These are phyloP conservation scores for Discoglossus pictus DNA, from an alignment of 2,797 vertebrate genomes.

Conservation along the genomic window DNA sequence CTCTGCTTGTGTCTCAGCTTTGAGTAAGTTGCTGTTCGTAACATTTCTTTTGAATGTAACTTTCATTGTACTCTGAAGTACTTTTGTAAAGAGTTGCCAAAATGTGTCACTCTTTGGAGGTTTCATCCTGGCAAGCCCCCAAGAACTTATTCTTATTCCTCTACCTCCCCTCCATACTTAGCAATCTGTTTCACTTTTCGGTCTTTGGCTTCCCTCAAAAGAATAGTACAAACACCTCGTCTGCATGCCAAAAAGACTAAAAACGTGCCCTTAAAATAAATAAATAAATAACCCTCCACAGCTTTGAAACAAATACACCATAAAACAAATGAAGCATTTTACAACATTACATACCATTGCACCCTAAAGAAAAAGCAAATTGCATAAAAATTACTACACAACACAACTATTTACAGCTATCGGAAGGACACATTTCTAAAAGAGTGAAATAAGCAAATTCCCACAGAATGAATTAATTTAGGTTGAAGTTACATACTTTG, in stretches of 20 bases:
- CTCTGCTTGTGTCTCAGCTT: not conserved
- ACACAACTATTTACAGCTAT: slow-evolving; percentile 4
- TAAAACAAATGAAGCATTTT: slow-evolving; percentile 33
- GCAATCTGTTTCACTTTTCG: not conserved
- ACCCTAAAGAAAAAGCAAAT: not conserved
- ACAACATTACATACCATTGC: slow-evolving; percentile 10
- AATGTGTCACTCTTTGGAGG: not conserved
- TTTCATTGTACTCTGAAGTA: slow-evolving; percentile 16
- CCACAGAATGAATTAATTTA: slow-evolving; percentile 35
- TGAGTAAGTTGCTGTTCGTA: not conserved
- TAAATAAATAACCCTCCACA: not conserved
- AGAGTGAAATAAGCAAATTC: slow-evolving; percentile 14
- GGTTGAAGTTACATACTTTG: slow-evolving; percentile 11
- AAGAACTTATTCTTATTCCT: not conserved
- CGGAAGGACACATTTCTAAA: slow-evolving; percentile 7
- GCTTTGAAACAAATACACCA: too few relatives aligned
- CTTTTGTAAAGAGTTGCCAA: not conserved
- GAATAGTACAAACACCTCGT: not conserved
- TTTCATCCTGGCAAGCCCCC: slow-evolving; percentile 5
- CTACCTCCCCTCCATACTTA: not conserved
- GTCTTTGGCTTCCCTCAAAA: not conserved
- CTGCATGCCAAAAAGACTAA: slow-evolving; percentile 9
- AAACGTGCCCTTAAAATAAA: slow-evolving; percentile 11
- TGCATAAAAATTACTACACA: slow-evolving; percentile 29
- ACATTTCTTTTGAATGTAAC: not conserved